Evolutionary conservation across 2,888 invertebrate genomes (phyloP).

Genomic region (Troides helena): DNA sequence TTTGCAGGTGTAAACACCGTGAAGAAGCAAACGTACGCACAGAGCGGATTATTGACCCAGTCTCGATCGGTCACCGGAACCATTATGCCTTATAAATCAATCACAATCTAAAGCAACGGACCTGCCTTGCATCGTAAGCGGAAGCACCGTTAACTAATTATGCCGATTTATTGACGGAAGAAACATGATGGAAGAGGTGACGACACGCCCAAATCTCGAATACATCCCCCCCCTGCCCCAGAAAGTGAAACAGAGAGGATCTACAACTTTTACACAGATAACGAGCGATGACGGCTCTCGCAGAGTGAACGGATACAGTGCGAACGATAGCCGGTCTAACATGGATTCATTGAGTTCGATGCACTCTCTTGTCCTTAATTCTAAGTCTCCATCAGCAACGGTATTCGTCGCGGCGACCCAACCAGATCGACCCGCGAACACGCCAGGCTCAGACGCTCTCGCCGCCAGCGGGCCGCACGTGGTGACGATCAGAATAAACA

Average conservation of each 20-base stretch:
- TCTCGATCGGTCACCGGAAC: constrained; percentile 69
- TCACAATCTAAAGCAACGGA: constrained; percentile 59
- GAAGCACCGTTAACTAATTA: constrained; percentile 69
- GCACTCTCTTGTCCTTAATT: constrained; percentile 80
- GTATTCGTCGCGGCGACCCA: constrained; percentile 78
- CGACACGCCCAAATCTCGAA: constrained; percentile 66
- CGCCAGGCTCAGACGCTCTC: constrained; percentile 66
- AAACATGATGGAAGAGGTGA: constrained; percentile 77
- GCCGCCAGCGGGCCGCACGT: constrained; percentile 79
- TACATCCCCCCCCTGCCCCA: constrained; percentile 80
- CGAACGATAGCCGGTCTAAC: constrained; percentile 50
- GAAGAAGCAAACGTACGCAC: constrained; percentile 53
- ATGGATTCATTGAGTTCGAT: constrained; percentile 75
- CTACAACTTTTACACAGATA: constrained; percentile 73
- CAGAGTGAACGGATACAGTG: constrained; percentile 60
- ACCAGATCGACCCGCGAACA: constrained; percentile 72
- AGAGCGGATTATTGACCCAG: constrained; percentile 67
- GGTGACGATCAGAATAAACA: constrained; percentile 86
- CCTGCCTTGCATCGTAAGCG: constrained; percentile 66
- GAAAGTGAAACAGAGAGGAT: constrained; percentile 74
- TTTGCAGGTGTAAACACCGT: constrained; percentile 64
- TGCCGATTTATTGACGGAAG: constrained; percentile 65
- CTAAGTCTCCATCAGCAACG: constrained; percentile 76
- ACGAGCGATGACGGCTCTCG: constrained; percentile 53
- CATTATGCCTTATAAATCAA: constrained; percentile 75